phyloP scores from a whole-genome alignment of 2,113 vertebrate genomes.

The Psettodes erumei region DNA sequence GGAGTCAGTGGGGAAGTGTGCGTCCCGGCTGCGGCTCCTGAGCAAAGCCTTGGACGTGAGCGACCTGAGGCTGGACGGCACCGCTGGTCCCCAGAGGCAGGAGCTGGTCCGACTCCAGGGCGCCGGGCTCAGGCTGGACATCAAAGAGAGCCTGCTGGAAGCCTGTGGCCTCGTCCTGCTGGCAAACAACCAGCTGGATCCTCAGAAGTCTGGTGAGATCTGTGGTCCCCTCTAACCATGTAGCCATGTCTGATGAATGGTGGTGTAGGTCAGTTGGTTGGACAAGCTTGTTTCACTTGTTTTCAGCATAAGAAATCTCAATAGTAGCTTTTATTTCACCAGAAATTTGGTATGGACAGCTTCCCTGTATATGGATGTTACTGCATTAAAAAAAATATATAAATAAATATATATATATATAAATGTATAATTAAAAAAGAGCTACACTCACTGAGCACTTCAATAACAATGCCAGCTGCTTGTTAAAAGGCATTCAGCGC shows the following conservation, averaged over 20 bases:
- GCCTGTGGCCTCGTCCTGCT: conserved; percentile 87
- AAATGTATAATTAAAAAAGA: no score
- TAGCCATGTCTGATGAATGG: neutral
- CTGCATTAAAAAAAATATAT: no score
- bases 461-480: neutral
- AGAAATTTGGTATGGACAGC: neutral
- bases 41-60: conserved; percentile 83
- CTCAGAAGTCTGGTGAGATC: conserved; percentile 84
- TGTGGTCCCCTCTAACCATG: neutral
- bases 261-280: neutral
- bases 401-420: no score
- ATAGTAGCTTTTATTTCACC: neutral
- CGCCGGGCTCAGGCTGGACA: conserved; percentile 80
- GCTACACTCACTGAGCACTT: neutral
- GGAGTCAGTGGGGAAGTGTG: conserved; percentile 86
- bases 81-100: conserved; percentile 77
- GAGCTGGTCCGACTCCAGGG: conserved; percentile 85
- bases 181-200: conserved; percentile 89
- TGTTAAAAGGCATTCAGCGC: neutral
- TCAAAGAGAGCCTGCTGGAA: conserved; percentile 88
- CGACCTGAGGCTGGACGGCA: conserved; percentile 74
- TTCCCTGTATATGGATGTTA: no score
- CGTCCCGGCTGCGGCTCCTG: conserved; percentile 83
- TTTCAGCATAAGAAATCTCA: neutral
- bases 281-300: neutral